A percentile compares a stretch with the other conserved stretches of the same genome.
phyloP scores from a whole-genome alignment of 2,113 vertebrate genomes.

The Megalops atlanticus region DNA sequence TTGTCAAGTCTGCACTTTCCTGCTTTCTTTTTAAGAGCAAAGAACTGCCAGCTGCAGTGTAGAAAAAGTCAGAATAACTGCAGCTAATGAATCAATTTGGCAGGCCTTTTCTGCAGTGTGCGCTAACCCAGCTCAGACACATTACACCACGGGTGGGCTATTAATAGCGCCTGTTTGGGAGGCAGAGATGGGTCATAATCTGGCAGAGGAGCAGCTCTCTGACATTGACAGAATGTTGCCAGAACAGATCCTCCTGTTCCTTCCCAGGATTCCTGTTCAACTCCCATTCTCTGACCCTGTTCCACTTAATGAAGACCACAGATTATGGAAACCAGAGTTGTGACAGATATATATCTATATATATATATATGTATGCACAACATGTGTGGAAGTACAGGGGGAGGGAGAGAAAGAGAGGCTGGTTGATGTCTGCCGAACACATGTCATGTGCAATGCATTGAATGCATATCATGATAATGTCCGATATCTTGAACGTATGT shows the following conservation, averaged over 20 bases:
- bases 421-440: no score
- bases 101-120: neutral
- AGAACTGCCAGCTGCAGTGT: neutral
- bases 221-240: conserved; percentile 13
- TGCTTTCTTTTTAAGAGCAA: neutral
- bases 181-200: neutral
- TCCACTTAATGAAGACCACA: neutral
- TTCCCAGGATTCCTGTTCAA: neutral
- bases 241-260: neutral
- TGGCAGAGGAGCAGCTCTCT: conserved; percentile 20
- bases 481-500: no score
- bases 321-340: conserved; percentile 5
- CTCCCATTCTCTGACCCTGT: neutral
- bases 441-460: neutral
- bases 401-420: neutral
- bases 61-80: neutral
- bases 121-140: conserved; percentile 1
- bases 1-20: no score
- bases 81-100: conserved; percentile 18
- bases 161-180: neutral
- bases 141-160: conserved; percentile 13
- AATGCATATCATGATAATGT: neutral
- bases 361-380: neutral
- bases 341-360: neutral
- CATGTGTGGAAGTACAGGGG: neutral